Evolutionary conservation across 2,888 invertebrate genomes (phyloP), one percentile per base, ranked within the genome.

Genomic region (Lasioglossum marginatum): DNA sequence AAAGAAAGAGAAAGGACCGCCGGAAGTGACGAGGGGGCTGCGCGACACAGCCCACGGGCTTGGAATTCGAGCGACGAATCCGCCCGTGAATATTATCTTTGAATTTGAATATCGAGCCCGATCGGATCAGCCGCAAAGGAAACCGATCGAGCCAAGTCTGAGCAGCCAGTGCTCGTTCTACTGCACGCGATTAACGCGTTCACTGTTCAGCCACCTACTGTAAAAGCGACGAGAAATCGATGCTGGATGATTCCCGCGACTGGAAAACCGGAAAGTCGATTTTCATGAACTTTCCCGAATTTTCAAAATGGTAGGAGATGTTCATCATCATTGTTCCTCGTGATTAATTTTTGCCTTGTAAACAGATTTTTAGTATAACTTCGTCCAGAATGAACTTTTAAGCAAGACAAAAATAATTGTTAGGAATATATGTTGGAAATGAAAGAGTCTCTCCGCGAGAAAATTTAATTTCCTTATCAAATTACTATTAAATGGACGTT

Each of bases 41-140:
- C 40, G 80, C 45, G 80, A 73, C 70, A 74, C 37, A 27, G 40
- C n/a, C 70, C 68, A 43, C 37, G 31, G 66, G 43, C 31, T 4
- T 12, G 73, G 85, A 85, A 81, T 85, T 87, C 68, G 63, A 81
- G 68, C 72, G 68, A 68, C 77, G 16, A 48, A 63, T 63, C 63
- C 48, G 23, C 23, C 79, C 16, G 19, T 34, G 72, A 45, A 77
- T 71, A 57, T 77, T 71, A 45, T 74, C 66, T 70, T 75, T 72
- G 45, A n/a, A 68, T 74, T 73, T 70, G 60, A 77, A 71, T 75
- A 70, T 37, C 81, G 71, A 27, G 27, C 34, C n/a, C 16, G 31
- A 76, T 75, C 76, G 57, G 76, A 60, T 60, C 57, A 43, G 57
- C 23, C 40, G 60, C 72, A 43, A 66, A 48, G 57, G 48, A 73